Percentiles rank a stretch among this genome's conserved stretches.
These are phyloP conservation scores for Botrylloides violaceus DNA, from an alignment of 23 tunicate genomes.

Conservation along the genomic window DNA sequence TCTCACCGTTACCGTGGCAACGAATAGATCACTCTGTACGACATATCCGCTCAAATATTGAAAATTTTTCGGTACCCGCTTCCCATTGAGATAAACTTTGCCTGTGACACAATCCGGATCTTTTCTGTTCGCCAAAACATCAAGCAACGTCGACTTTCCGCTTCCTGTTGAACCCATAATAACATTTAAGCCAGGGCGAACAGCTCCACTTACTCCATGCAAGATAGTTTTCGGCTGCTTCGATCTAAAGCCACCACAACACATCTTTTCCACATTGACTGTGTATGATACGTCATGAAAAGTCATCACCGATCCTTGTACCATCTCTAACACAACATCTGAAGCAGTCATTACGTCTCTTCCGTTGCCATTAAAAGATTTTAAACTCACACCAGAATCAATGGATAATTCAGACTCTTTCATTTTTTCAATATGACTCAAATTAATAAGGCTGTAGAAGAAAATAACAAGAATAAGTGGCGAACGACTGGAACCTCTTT, in stretches of 20 bases:
- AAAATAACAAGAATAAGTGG: too few species aligned
- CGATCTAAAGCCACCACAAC: conserved; percentile 33
- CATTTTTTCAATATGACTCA: too few species aligned
- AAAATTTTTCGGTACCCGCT: conserved; percentile 59
- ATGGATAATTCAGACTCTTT: too few species aligned
- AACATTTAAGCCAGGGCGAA: conserved; percentile 43
- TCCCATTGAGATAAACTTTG: conserved; percentile 44
- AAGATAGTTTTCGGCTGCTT: conserved; percentile 30
- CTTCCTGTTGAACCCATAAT: conserved; percentile 95
- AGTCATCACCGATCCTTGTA: conserved; percentile 37
- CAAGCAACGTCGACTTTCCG: conserved; percentile 81
- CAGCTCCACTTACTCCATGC: conserved; percentile 36
- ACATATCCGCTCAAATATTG: conserved; percentile 79
- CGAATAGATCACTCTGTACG: conserved; percentile 65
- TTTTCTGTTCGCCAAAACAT: conserved; percentile 70
- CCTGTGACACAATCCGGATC: conserved; percentile 68
- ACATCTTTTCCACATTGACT: conserved; percentile 17
- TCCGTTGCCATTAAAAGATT: too few species aligned
- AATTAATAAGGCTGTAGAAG: too few species aligned
- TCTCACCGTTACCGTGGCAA: conserved; percentile 74
- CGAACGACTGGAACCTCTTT: too few species aligned
- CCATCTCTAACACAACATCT: too few species aligned
- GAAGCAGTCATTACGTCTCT: too few species aligned
- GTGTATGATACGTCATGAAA: conserved; percentile 59
- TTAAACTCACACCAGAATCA: too few species aligned